Evolutionary conservation across 2,888 invertebrate species (phyloP).

Genomic region (Phytoseiulus persimilis): DNA sequence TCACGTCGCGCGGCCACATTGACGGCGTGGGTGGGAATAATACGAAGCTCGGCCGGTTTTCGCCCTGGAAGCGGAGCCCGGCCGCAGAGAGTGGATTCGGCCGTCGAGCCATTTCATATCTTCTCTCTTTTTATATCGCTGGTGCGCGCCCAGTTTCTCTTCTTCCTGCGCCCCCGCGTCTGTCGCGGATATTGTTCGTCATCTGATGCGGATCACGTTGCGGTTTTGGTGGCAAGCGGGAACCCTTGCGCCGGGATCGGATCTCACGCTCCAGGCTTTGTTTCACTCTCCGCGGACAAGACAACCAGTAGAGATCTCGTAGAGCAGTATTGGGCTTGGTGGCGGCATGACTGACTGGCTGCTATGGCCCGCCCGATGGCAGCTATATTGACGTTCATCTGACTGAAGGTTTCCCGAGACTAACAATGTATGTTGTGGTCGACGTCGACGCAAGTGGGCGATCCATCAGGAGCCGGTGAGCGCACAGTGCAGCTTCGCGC

Average conservation of each 20-base stretch:
- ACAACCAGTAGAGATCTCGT: not conserved
- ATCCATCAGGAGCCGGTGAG: not conserved
- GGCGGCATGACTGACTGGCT: not conserved
- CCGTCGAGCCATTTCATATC: not conserved
- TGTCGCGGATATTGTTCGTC: not conserved
- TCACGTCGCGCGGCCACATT: not conserved
- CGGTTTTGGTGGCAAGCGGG: not conserved
- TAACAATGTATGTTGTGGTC: constrained; percentile 5
- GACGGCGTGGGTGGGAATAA: not conserved
- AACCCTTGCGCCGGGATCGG: not conserved
- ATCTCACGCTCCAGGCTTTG: not conserved
- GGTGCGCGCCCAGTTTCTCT: not conserved
- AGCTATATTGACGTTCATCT: not conserved
- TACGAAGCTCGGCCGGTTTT: not conserved
- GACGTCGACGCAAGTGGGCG: not conserved
- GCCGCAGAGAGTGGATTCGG: not conserved
- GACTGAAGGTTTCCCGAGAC: not conserved
- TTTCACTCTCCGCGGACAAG: not conserved
- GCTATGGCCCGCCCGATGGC: not conserved
- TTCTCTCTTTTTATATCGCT: not conserved
- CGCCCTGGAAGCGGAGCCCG: not conserved
- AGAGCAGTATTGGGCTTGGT: not conserved
- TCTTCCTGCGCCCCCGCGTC: not conserved
- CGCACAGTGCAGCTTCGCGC: not conserved
- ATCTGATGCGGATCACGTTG: constrained; percentile 5